phyloP scores from a whole-genome alignment of 2,888 invertebrate genomes.

The Thera obeliscata region DNA sequence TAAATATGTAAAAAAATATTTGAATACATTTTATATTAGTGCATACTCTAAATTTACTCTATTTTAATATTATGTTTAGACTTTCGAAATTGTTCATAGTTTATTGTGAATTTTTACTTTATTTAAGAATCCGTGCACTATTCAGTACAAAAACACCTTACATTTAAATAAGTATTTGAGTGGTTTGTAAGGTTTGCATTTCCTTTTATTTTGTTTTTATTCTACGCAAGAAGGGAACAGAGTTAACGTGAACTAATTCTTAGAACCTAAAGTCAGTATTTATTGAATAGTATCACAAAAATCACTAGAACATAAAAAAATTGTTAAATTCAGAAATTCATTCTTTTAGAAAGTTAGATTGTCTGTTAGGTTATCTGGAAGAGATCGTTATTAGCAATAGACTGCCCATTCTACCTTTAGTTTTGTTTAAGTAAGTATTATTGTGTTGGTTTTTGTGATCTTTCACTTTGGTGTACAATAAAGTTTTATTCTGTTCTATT shows the following conservation, averaged over 20 bases:
- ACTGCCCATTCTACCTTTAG: too few relatives aligned
- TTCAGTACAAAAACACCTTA: slow-evolving; percentile 27
- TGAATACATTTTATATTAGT: background rate
- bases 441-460: too few relatives aligned
- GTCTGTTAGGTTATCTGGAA: too few relatives aligned
- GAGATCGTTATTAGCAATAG: too few relatives aligned
- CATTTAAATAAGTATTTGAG: background rate
- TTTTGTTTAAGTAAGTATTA: too few relatives aligned
- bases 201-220: slow-evolving; percentile 1
- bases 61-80: slow-evolving; percentile 13
- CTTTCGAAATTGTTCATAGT: slow-evolving; percentile 16
- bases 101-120: slow-evolving; percentile 13
- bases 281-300: background rate
- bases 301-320: too few relatives aligned
- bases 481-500: too few relatives aligned
- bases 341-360: too few relatives aligned
- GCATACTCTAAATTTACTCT: background rate
- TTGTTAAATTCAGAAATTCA: too few relatives aligned
- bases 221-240: background rate
- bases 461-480: too few relatives aligned
- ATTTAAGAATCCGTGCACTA: slow-evolving; percentile 18
- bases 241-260: background rate
- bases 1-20: slow-evolving; percentile 8
- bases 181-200: slow-evolving; percentile 13
- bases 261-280: background rate